Conservation (phyloP, 2,888 invertebrate species). For the Caenorhabditis sp. region DNA sequence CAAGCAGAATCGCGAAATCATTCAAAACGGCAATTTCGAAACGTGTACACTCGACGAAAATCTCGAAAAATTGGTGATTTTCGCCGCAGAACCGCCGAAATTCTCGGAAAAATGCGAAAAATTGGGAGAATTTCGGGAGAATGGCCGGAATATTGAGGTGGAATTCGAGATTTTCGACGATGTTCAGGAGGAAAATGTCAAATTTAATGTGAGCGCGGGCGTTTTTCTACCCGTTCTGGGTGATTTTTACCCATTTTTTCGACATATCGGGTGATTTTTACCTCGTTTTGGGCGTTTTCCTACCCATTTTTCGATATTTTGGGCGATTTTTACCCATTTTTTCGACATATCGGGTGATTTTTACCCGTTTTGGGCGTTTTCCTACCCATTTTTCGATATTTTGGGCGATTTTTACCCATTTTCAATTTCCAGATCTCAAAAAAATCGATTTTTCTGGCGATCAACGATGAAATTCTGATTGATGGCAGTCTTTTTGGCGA, state of each 20-base stretch:
- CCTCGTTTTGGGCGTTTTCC: too few relatives aligned
- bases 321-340: not conserved
- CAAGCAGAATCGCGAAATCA: slow-evolving; percentile 1
- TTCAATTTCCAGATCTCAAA: slow-evolving; percentile 1
- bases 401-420: not conserved
- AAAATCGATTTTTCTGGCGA: slow-evolving; percentile 5
- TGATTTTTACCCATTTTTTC: too few relatives aligned
- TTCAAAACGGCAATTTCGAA: slow-evolving; percentile 20
- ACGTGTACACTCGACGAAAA: slow-evolving; percentile 12
- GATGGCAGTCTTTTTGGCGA: slow-evolving; percentile 16
- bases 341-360: too few relatives aligned
- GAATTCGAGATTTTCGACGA: slow-evolving; percentile 1
- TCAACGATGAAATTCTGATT: slow-evolving; percentile 11
- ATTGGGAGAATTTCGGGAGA: slow-evolving; percentile 1
- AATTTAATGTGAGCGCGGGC: slow-evolving; percentile 9
- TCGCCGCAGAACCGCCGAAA: slow-evolving; percentile 15
- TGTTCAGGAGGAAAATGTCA: slow-evolving; percentile 17
- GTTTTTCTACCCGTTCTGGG: not conserved
- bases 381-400: too few relatives aligned
- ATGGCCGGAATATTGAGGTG: slow-evolving; percentile 2
- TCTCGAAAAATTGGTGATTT: slow-evolving; percentile 8
- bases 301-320: too few relatives aligned
- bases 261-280: too few relatives aligned
- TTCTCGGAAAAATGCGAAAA: not conserved
- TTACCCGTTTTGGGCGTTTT: too few relatives aligned